Base-by-base conservation (phyloP, 2,797 vertebrate genomes). In the Chelidonichthys spinosus region DNA sequence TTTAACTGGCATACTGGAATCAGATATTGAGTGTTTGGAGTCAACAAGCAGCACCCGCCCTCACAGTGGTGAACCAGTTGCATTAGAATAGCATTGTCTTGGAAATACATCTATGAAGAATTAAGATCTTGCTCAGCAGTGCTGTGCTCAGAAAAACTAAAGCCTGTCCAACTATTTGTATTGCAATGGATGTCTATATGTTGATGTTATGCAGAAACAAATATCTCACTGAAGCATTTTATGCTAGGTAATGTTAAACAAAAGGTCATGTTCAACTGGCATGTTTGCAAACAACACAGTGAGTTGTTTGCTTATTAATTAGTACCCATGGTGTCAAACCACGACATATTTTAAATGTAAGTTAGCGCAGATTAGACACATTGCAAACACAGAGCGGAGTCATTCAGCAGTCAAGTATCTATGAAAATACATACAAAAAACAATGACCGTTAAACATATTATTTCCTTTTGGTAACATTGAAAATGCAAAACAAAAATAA, bases 11-110 rank as follows among this genome's bases (percentile, higher is more conserved):
- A 49, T 32, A 55, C n/a, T 49, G 39, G 18, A 55, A 67, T 52
- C 49, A 70, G 56, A 78, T 32, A 68, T 9, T 0, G 2, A 36
- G 33, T 63, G 50, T 65, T 64, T 68, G 43, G 36, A 18, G 76
- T 67, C 7, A 79, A 15, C 3, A n/a, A 49, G 11, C 3, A 32
- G 3, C 10, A 6, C 58, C 6, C 39, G 15, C 14, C 11, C 33
- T 63, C 33, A 11, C 47, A 70, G 40, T 60, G 42, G 8, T 13
- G 46, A 49, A 61, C 5, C 13, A 40, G 63, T 14, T 63, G 55
- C 10, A n/a, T 54, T 8, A 59, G 5, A 69, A 39, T 4, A 37
- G 39, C 39, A 36, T 36, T 17, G 52, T 52, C 1, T 33, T 39
- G 10, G 49, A 8, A 58, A 49, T 1, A 42, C 43, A 58, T 69